phyloP scores from a whole-genome alignment of 2,888 invertebrate genomes.

The Punctoribates punctum region DNA sequence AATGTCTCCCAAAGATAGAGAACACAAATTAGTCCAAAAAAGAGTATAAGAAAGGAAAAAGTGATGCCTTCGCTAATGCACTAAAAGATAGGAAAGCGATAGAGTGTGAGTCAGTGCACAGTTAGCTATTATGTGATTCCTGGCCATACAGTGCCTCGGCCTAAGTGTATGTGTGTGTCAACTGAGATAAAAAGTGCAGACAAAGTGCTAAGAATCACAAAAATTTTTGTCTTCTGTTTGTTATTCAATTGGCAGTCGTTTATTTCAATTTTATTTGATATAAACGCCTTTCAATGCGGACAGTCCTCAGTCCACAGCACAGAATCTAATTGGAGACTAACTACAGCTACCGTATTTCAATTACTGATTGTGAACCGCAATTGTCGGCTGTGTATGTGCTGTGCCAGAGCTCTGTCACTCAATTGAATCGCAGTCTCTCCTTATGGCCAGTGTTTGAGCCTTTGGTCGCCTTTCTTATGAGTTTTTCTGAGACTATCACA shows the following conservation, averaged over 20 bases:
- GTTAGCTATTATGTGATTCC: neutral
- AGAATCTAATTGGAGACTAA: neutral
- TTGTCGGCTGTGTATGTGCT: neutral
- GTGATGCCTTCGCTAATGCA: neutral
- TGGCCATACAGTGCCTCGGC: no score
- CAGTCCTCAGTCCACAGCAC: neutral
- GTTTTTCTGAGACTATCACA: neutral
- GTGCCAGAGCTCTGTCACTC: neutral
- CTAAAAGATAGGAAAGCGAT: neutral
- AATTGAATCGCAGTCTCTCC: no score
- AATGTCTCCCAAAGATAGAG: neutral
- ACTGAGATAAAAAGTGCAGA: neutral
- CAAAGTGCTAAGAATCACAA: conserved; percentile 3
- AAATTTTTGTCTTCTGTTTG: neutral
- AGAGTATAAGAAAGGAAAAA: neutral
- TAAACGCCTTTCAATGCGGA: neutral
- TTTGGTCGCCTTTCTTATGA: neutral
- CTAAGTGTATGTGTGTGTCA: neutral
- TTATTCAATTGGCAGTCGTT: neutral
- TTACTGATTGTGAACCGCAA: conserved; percentile 6
- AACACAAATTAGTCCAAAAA: conserved; percentile 2
- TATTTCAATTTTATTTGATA: conserved; percentile 6
- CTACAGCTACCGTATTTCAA: neutral
- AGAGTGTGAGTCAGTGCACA: neutral
- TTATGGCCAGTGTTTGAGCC: neutral